Evolutionary conservation across 2,113 vertebrate genomes (phyloP), one percentile per base, ranked within the genome.

Genomic region (Suricata suricatta): DNA sequence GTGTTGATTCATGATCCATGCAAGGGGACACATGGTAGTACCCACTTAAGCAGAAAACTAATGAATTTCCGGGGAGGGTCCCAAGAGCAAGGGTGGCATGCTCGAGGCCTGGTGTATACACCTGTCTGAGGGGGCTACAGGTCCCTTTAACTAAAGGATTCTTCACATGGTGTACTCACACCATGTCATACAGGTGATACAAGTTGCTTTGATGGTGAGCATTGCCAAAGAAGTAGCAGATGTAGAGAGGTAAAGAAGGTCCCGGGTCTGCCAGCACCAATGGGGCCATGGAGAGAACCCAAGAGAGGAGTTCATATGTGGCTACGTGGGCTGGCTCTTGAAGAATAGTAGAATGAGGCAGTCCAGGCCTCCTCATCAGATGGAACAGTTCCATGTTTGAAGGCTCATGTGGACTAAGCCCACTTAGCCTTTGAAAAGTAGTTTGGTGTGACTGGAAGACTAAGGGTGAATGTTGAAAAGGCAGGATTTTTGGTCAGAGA

Each of bases 181-280:
- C 63, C 1, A 0, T 0, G 2, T 47, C 44, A 35, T n/a, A 14
- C 7, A 74, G 35, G 3, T 5, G 35, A 9, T 4, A 7, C 35
- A 23, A 7, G 83, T 41, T 94, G 54, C 47, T 81, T 35, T 3
- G 4, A 50, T 0, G 29, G 23, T 35, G 27, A 44, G 27, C 60
- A 25, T 27, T 16, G 17, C 23, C 9, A 5, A 7, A 21, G 72
- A 35, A n/a, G 60, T 35, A 33, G 1, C 72, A 80, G 25, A 7
- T 38, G 19, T 27, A 25, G 29, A 79, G 52, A 66, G 64, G 16
- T 7, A 63, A 63, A 21, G 66, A 41, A 2, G 27, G 23, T 19
- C 66, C n/a, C 33, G 27, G 17, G 63, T 41, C 52, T 64, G 29
- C 66, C 2, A 3, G 25, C n/a, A 52, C 23, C 25, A 14, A 5